Base-by-base conservation (phyloP, 2,113 vertebrate species). In the Ctenodactylus gundi region DNA sequence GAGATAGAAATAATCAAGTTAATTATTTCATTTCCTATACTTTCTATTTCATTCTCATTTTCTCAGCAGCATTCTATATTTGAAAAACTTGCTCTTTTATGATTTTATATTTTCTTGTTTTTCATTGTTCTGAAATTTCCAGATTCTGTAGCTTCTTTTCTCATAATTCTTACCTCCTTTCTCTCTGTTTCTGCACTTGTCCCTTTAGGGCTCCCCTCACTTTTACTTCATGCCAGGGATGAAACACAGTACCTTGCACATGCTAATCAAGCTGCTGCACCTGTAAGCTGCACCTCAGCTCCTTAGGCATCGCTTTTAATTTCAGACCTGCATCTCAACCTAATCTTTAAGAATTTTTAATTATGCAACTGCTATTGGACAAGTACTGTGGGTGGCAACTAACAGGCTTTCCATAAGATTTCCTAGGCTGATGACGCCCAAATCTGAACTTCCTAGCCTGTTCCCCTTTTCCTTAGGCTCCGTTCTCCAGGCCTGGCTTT, bases 1-100 rank as follows among this genome's bases (percentile, higher is more conserved):
- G 57, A 70, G 49, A 27, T 87, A 78, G 29, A 93, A 86, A 55
- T 92, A 77, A 86, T 72, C 77, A 92, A 84, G 44, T 68, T 77
- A 92, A 70, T 68, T 96, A 94, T 41, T 70, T 85, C 41, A 41
- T 55, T 70, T 51, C 17, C 44, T n/a, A 57, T 51, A 51, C 82
- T 76, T 82, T n/a, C 36, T 88, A 36, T 88, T 23, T 93, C 58
- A 68, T 73, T 88, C 21, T 88, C 58, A 75, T 67, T 95, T 70
- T 92, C 53, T 92, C 27, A 88, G 14, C 20, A 91, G 67, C 58
- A 44, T 85, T 85, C 20, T 68, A 7, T 31, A 49, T 93, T 67
- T 88, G 58, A 49, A 18, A 41, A 64, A 80, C 51, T 49, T 85
- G 34, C 53, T 31, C n/a, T 58, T 41, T 93, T 84, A 2, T 57